Evolutionary conservation across 2,888 invertebrate genomes (phyloP).

Genomic region (Atrina japonica): DNA sequence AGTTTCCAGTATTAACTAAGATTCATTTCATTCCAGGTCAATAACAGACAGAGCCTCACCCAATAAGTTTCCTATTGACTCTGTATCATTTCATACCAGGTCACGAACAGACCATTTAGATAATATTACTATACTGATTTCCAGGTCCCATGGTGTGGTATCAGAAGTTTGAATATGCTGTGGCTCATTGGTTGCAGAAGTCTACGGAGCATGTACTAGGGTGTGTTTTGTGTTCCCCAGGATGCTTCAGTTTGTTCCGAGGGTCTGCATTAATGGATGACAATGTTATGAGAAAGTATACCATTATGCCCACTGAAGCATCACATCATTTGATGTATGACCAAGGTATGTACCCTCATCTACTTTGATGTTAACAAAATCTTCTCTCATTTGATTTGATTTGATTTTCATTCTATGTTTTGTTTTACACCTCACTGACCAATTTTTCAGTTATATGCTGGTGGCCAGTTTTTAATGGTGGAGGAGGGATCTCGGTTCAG

Average conservation of each 20-base stretch:
- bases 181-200: slow-evolving; percentile 99
- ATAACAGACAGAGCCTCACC: too few species aligned
- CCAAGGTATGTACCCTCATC: slow-evolving; percentile 91
- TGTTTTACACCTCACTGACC: too few species aligned
- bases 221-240: slow-evolving; percentile 95
- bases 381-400: neutral
- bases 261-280: slow-evolving; percentile 99
- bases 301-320: slow-evolving; percentile 94
- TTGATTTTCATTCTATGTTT: too few species aligned
- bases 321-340: slow-evolving; percentile 99
- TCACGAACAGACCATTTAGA: too few species aligned
- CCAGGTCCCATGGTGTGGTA: slow-evolving; percentile 99
- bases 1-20: too few species aligned
- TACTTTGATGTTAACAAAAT: neutral
- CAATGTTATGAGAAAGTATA: slow-evolving; percentile 98
- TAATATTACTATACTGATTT: too few species aligned
- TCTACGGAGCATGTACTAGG: slow-evolving; percentile 99
- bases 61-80: too few species aligned
- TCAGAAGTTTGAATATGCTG: slow-evolving; percentile 99
- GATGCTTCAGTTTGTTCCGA: slow-evolving; percentile 97
- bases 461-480: too few species aligned
- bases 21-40: too few species aligned
- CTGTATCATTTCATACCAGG: too few species aligned
- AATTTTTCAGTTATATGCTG: too few species aligned
- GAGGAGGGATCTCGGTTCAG: too few species aligned